Evolutionary conservation across 2,113 vertebrate genomes (phyloP).

Genomic region (Microcebus lehilahytsara): DNA sequence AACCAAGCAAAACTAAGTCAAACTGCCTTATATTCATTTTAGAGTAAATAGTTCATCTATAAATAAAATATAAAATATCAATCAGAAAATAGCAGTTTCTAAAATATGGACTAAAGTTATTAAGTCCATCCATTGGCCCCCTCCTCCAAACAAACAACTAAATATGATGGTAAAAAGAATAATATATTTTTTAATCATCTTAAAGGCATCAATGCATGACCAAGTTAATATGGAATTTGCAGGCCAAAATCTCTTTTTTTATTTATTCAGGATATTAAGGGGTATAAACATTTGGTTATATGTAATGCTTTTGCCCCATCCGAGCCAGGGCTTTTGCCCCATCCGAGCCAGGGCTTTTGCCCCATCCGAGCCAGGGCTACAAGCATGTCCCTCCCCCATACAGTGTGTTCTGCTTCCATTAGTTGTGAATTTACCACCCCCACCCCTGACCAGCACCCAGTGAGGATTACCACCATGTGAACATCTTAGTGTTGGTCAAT

Average conservation of each 20-base stretch:
- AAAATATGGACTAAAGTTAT: not conserved
- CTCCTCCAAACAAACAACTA: not conserved
- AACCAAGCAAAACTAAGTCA: not conserved
- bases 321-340: too few relatives aligned
- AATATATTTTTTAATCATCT: not conserved
- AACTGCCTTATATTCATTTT: not conserved
- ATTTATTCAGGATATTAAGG: too few relatives aligned
- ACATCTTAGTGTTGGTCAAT: too few relatives aligned
- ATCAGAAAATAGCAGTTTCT: not conserved
- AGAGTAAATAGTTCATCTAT: not conserved
- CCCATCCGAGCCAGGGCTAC: too few relatives aligned
- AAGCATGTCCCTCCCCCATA: too few relatives aligned
- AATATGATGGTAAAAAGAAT: not conserved
- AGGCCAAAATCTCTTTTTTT: not conserved
- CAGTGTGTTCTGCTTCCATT: too few relatives aligned
- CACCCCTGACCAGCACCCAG: too few relatives aligned
- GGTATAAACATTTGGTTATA: too few relatives aligned
- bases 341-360: too few relatives aligned
- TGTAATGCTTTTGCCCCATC: too few relatives aligned
- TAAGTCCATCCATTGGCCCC: not conserved
- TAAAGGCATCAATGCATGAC: not conserved
- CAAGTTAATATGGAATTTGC: not conserved
- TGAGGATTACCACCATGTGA: too few relatives aligned
- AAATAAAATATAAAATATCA: not conserved
- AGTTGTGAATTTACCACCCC: too few relatives aligned